Base-by-base conservation (phyloP, 2,888 invertebrate species). In the Agriopis marginaria region DNA sequence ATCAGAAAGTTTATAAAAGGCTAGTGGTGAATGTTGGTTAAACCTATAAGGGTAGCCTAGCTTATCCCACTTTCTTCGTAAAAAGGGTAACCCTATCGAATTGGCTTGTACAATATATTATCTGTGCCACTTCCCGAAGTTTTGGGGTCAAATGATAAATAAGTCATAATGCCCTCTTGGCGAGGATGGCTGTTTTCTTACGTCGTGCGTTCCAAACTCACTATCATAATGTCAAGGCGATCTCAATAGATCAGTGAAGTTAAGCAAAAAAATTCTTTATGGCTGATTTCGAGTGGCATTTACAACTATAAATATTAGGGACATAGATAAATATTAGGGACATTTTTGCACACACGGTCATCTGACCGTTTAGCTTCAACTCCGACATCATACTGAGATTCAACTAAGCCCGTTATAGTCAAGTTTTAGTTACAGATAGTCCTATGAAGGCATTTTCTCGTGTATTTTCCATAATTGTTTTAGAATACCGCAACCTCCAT, bases 111-210 rank as follows among this genome's bases (percentile, higher is more conserved):
- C 56, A 64, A 61, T 65, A n/a, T n/a, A n/a, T n/a, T n/a, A 65
- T 69, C 64, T 66, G 66, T 63, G 54, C 12, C 66, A 39, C 11
- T 12, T 32, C 45, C 45, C 17, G 62, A 44, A 61, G 64, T 54
- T 60, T 70, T 62, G 62, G 53, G 62, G 70, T 70, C 70, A 66
- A 47, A 59, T 54, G 53, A 70, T 70, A 70, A 66, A 66, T 62
- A 70, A 59, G 58, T 61, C 64, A 64, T 60, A 69, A 70, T 47
- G 49, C 58, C 69, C 40, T 63, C 23, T 66, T 66, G 66, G 70
- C 66, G 39, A 12, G 45, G 14, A 60, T 51, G 39, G 23, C 55
- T 65, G 65, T 61, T 56, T 54, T 64, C 60, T 60, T 61, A 14
- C 11, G 40, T 45, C 39, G 23, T 51, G 47, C 7, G 64, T 56